Percentiles rank a stretch among this genome's conserved stretches.
phyloP scores from a whole-genome alignment of 1,140 invertebrate genomes.

The Saccostrea glomerata region DNA sequence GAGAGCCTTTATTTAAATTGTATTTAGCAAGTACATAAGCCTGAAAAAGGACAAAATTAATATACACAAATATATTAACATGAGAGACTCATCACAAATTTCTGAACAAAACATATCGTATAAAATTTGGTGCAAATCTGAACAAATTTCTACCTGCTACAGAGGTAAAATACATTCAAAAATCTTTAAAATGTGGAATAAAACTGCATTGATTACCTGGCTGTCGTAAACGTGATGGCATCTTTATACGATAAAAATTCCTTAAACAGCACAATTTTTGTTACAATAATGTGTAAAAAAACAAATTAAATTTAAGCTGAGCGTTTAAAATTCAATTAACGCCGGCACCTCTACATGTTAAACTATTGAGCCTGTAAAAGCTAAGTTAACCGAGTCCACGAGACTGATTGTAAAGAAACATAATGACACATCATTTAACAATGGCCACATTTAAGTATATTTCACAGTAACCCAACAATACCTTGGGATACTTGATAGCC shows the following conservation, averaged over 20 bases:
- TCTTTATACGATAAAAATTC: background rate
- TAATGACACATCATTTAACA: slow-evolving; percentile 32
- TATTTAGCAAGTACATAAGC: no score
- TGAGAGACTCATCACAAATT: background rate
- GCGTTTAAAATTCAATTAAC: background rate
- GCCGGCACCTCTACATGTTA: background rate
- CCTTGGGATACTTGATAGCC: slow-evolving; percentile 12
- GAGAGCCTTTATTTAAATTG: no score
- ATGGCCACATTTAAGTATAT: background rate
- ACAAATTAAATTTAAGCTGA: background rate
- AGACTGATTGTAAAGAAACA: background rate
- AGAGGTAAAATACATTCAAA: background rate
- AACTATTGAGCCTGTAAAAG: background rate
- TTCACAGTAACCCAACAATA: slow-evolving; percentile 14
- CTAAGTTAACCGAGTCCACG: background rate
- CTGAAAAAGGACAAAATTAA: no score
- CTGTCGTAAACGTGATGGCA: slow-evolving; percentile 3
- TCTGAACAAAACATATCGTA: background rate
- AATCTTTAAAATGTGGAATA: background rate
- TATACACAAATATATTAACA: no score
- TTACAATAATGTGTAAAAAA: background rate
- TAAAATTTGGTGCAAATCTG: no score
- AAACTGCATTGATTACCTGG: background rate
- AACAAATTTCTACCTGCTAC: no score
- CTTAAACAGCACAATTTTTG: background rate